Evolutionary conservation across 2,113 vertebrate genomes (phyloP).

Genomic region (Spea bombifrons): DNA sequence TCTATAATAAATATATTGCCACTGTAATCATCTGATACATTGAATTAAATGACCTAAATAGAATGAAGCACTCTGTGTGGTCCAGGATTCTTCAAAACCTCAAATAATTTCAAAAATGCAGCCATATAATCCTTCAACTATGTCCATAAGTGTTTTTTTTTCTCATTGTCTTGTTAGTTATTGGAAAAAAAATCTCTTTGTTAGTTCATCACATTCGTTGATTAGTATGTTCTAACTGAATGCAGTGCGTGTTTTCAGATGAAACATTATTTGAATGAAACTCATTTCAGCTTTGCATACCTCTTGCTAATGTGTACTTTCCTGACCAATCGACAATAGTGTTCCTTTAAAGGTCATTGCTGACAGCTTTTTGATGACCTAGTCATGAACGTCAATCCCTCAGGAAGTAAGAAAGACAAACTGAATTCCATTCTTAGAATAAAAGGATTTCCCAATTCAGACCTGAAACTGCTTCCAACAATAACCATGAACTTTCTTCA

Average conservation of each 20-base stretch:
- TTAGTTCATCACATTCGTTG: not conserved
- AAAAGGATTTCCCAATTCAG: constrained; percentile 45
- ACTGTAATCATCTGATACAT: too few species aligned
- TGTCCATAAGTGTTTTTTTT: not conserved
- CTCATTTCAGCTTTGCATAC: not conserved
- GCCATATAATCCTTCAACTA: too few species aligned
- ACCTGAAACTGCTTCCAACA: constrained; percentile 42
- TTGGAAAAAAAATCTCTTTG: not conserved
- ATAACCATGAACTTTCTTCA: constrained; percentile 42
- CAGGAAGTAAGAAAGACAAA: constrained; percentile 37
- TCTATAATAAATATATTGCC: too few species aligned
- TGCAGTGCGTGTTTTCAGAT: not conserved
- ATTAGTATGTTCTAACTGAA: not conserved
- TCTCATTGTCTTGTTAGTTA: not conserved
- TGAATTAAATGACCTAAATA: too few species aligned
- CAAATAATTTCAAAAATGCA: not conserved
- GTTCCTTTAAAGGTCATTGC: constrained; percentile 30
- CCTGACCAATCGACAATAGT: constrained; percentile 14
- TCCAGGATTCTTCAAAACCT: not conserved
- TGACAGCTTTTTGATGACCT: constrained; percentile 39
- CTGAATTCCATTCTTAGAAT: constrained; percentile 42
- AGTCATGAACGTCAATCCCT: constrained; percentile 31
- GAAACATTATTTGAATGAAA: not conserved
- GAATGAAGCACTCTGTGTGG: not conserved
- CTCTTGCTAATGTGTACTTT: constrained; percentile 3